Base-by-base conservation (phyloP, 2,888 invertebrate species). In the Sturmia bella region DNA sequence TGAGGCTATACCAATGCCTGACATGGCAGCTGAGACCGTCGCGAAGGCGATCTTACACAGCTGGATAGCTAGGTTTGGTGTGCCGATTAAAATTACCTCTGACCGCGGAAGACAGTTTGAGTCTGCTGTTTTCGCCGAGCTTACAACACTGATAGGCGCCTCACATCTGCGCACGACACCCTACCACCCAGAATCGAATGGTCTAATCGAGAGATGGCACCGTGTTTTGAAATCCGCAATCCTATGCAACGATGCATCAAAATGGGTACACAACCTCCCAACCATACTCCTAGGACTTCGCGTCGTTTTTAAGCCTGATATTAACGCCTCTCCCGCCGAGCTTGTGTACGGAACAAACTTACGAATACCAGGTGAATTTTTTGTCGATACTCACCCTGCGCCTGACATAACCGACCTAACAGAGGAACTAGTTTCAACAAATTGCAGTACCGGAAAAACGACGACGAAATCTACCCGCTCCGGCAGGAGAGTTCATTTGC, bases 81-180 rank as follows among this genome's bases (percentile, higher is more conserved):
- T n/a, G n/a, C n/a, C n/a, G n/a, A n/a, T n/a, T n/a, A n/a, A n/a
- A n/a, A n/a, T n/a, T n/a, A n/a, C n/a, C n/a, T n/a, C n/a, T n/a
- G n/a, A n/a, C n/a, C n/a, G n/a, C n/a, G n/a, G n/a, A n/a, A n/a
- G 63, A 2, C 69, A 77, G 37, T 70, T 77, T 15, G 74, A 74
- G 21, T 74, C 54, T 0, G 12, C 54, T 3, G 27, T 74, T 56
- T 74, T 66, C 19, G 27, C 45, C 1, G 63, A 73, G 12, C 24
- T 73, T 1, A 41, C 41, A 11, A 52, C 52, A 2, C 9, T 39
- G 24, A 64, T 74, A 45, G 74, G 45, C 5, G 54, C 56, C 32
- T 64, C 39, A 4, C 74, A 64, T 74, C 15, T 74, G 21, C 43
- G 56, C 3, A 57, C 56, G n/a, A n/a, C n/a, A n/a, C n/a, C n/a